Conservation (phyloP, 1,140 invertebrate genomes). For the Venustaconcha ellipsiformis region DNA sequence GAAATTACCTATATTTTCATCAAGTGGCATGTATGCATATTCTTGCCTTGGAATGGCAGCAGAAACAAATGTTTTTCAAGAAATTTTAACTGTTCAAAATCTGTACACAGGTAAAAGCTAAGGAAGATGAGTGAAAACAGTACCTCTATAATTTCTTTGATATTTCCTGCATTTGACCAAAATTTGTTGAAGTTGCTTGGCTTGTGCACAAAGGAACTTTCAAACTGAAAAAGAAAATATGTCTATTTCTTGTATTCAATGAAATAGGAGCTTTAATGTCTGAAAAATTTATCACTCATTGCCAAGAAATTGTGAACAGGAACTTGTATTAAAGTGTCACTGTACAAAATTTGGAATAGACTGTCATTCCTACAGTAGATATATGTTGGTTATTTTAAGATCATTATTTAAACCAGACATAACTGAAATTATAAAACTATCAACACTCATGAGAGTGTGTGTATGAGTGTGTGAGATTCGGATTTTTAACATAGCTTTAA, state of each 20-base stretch:
- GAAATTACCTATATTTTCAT: too few species aligned
- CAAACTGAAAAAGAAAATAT: slow-evolving; percentile 62
- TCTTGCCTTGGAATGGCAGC: too few species aligned
- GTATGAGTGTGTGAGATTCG: too few species aligned
- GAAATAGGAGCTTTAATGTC: background rate
- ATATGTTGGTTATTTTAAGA: background rate
- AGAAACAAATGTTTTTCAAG: too few species aligned
- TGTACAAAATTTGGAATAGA: background rate
- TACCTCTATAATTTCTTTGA: slow-evolving; percentile 51
- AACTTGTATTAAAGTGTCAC: too few species aligned
- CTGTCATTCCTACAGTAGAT: background rate
- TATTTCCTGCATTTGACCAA: slow-evolving; percentile 46
- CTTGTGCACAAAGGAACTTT: slow-evolving; percentile 66
- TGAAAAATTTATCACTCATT: background rate
- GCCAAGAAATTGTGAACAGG: background rate
- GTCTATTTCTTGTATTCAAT: too few species aligned
- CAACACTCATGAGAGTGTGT: too few species aligned
- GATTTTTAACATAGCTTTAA: too few species aligned
- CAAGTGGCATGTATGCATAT: too few species aligned
- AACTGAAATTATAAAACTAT: too few species aligned
- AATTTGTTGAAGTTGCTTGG: slow-evolving; percentile 68
- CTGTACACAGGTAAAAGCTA: background rate
- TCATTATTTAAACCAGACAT: too few species aligned
- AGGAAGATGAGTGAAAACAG: background rate
- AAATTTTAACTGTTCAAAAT: background rate